Percentiles rank a stretch among this genome's conserved stretches.
Conservation (phyloP, 2,888 invertebrate genomes). For the Cerastis leucographa region DNA sequence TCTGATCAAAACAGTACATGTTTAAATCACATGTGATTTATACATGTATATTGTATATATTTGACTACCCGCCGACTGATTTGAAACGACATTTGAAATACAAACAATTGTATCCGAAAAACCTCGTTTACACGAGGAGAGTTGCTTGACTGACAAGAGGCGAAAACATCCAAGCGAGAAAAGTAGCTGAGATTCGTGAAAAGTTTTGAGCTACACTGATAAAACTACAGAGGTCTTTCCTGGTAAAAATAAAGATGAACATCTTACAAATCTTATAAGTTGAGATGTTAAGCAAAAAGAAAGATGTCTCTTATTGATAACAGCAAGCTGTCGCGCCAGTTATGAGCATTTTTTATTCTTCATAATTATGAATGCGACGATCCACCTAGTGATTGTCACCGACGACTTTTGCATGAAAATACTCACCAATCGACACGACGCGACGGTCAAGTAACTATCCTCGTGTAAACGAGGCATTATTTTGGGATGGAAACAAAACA, state of each 20-base stretch:
- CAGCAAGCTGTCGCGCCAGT: background rate
- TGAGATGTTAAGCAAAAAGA: background rate
- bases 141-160: background rate
- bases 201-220: background rate
- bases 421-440: background rate
- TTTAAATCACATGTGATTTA: slow-evolving; percentile 9
- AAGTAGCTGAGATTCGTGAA: background rate
- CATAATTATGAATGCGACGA: background rate
- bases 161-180: background rate
- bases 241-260: background rate
- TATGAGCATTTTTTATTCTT: background rate
- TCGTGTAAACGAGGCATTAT: slow-evolving; percentile 11
- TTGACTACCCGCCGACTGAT: slow-evolving; percentile 43
- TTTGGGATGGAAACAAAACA: slow-evolving; percentile 39
- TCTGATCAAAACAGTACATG: slow-evolving; percentile 8
- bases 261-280: background rate
- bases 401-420: background rate
- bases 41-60: slow-evolving; percentile 21
- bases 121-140: slow-evolving; percentile 2
- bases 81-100: slow-evolving; percentile 30
- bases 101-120: slow-evolving; percentile 20
- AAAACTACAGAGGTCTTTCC: background rate
- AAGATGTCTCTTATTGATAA: background rate
- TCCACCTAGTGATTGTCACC: background rate
- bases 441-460: background rate